Evolutionary conservation across 2,888 invertebrate species (phyloP), one percentile per base, ranked within the genome.

Genomic region (Merodon equestris): DNA sequence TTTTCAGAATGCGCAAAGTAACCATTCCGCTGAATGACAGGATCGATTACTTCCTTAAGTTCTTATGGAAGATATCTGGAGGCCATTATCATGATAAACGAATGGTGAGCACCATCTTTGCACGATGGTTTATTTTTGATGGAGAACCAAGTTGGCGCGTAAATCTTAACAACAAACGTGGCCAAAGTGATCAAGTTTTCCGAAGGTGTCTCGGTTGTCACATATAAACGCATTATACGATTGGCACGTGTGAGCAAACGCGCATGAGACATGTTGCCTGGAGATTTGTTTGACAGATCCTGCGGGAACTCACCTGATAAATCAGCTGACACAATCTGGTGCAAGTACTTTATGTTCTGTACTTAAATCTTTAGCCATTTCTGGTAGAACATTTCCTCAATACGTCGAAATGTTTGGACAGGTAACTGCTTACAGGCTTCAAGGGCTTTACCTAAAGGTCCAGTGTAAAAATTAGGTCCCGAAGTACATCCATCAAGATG

Each of bases 211-310:
- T 42, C 13, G 42, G 56, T 44, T 42, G 44, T 42, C 10, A 56
- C 13, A 44, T 56, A 56, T 9, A 56, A 44, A 44, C 56, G 42
- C 27, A 56, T n/a, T 56, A 56, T 44, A 3, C 44, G 42, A 17
- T 56, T 56, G 19, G 56, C 56, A 4, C 42, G 42, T 56, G 19
- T 44, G n/a, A 56, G 9, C 56, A 9, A 42, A 42, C 42, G 18
- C 4, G n/a, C 51, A 51, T 51, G 7, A 34, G 51, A 51, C 34
- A 51, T 13, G 9, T 51, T 51, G 19, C 45, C 45, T 15, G 45
- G 57, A 57, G 57, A 57, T 17, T 45, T 45, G 13, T 57, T 57
- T 34, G 12, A 14, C 5, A 45, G 45, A 34, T 57, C 57, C n/a
- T n/a, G n/a, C n/a, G n/a, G n/a, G n/a, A n/a, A n/a, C n/a, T n/a